phyloP scores from a whole-genome alignment of 2,888 invertebrate genomes.

The Amblyjoppa proteus region DNA sequence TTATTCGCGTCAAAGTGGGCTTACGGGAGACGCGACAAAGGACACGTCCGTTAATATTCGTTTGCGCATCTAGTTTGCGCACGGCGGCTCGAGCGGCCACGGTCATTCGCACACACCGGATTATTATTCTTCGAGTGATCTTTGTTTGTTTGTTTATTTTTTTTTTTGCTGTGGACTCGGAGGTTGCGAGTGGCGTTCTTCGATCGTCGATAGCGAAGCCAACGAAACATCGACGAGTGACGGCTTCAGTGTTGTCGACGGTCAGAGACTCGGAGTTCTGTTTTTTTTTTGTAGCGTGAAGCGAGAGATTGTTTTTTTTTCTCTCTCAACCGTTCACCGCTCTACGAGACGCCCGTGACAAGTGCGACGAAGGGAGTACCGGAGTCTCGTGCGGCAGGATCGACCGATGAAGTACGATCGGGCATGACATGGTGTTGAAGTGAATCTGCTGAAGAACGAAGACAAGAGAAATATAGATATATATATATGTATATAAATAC shows the following conservation, averaged over 20 bases:
- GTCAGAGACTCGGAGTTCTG: not conserved
- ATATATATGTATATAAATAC: slow-evolving; percentile 7
- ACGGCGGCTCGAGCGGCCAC: not conserved
- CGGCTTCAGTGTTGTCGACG: slow-evolving; percentile 3
- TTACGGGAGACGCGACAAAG: not conserved
- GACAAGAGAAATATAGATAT: not conserved
- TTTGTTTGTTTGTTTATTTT: slow-evolving; percentile 7
- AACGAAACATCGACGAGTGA: slow-evolving; percentile 19
- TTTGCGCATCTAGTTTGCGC: not conserved
- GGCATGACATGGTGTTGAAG: slow-evolving; percentile 5
- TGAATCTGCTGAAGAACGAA: not conserved
- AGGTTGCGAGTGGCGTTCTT: slow-evolving; percentile 2
- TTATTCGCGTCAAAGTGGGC: not conserved
- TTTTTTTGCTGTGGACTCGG: slow-evolving; percentile 26
- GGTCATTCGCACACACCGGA: not conserved
- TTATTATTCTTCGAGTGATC: slow-evolving; percentile 14
- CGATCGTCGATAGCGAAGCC: not conserved
- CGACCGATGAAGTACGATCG: slow-evolving; percentile 11
- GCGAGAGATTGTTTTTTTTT: not conserved
- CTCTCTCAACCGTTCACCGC: not conserved
- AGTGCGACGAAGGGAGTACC: slow-evolving; percentile 3
- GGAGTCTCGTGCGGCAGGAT: slow-evolving; percentile 4
- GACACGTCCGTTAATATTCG: not conserved
- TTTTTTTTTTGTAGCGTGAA: not conserved
- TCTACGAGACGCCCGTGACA: not conserved